Percentiles rank a stretch among this genome's conserved stretches.
These are phyloP conservation scores for Trichopria drosophilae DNA, from an alignment of 2,888 invertebrate genomes.

Conservation along the genomic window DNA sequence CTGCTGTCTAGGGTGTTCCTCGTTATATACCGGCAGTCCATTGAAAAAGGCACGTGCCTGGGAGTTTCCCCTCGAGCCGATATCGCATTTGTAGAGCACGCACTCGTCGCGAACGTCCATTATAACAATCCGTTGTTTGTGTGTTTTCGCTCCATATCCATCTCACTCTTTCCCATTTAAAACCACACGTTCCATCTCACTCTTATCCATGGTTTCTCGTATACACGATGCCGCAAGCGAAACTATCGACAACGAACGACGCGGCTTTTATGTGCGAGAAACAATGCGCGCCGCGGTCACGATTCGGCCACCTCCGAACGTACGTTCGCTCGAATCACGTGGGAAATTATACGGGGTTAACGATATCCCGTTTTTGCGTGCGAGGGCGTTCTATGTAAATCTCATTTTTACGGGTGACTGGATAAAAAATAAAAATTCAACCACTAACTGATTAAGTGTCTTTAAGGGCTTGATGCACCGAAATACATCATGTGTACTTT, in stretches of 20 bases:
- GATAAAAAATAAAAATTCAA: no score
- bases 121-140: slow-evolving; percentile 57
- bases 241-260: no score
- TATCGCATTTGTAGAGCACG: slow-evolving; percentile 58
- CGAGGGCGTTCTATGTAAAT: no score
- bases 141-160: slow-evolving; percentile 44
- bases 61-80: slow-evolving; percentile 48
- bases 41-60: slow-evolving; percentile 54
- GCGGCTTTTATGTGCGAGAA: no score
- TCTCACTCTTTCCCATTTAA: not conserved
- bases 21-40: slow-evolving; percentile 49
- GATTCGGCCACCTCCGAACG: slow-evolving; percentile 26
- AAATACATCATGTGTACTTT: no score
- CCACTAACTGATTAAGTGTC: no score
- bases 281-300: slow-evolving; percentile 47
- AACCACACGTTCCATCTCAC: not conserved
- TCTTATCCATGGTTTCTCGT: slow-evolving; percentile 14
- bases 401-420: no score
- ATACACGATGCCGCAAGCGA: no score
- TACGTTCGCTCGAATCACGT: slow-evolving; percentile 13
- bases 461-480: no score
- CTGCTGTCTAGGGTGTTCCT: slow-evolving; percentile 56
- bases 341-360: no score
- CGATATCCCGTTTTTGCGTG: no score
- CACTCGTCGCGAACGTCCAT: slow-evolving; percentile 50